Conservation (phyloP, 2,888 invertebrate genomes). For the Piscicola geometra region DNA sequence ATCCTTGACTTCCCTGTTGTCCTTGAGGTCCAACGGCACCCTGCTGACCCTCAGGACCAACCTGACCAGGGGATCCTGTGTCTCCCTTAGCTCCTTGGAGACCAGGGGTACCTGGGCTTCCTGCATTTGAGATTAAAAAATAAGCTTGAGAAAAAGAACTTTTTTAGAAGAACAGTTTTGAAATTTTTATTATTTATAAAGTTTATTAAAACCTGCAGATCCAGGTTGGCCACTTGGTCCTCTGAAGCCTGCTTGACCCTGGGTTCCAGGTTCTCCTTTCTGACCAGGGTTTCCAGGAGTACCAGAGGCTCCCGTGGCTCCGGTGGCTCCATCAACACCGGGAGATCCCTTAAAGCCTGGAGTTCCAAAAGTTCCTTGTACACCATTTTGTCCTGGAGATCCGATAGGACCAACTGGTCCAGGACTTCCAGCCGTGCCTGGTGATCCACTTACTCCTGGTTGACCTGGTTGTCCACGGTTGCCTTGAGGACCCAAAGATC, state of each 20-base stretch:
- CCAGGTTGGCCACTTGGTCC: background rate
- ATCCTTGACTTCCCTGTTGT: slow-evolving; percentile 17
- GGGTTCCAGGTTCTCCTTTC: background rate
- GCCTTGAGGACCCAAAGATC: slow-evolving; percentile 15
- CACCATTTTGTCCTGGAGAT: slow-evolving; percentile 16
- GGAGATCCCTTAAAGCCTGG: slow-evolving; percentile 29
- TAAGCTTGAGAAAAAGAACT: background rate
- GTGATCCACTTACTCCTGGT: slow-evolving; percentile 32
- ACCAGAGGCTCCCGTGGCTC: slow-evolving; percentile 7
- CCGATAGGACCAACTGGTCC: slow-evolving; percentile 31
- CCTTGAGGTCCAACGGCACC: slow-evolving; percentile 33
- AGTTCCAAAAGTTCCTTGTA: slow-evolving; percentile 25
- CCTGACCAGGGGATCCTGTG: slow-evolving; percentile 32
- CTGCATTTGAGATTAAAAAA: too few relatives aligned
- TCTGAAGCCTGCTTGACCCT: slow-evolving; percentile 4
- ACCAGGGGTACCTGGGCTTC: slow-evolving; percentile 30
- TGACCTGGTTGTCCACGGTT: slow-evolving; percentile 33
- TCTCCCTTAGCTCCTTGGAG: slow-evolving; percentile 33
- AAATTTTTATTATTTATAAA: too few relatives aligned
- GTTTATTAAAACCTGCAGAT: background rate
- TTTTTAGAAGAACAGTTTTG: too few relatives aligned
- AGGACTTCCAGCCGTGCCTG: slow-evolving; percentile 34
- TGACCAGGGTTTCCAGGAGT: background rate
- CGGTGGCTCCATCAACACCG: slow-evolving; percentile 18
- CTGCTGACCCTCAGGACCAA: slow-evolving; percentile 11